Conservation (phyloP, 2,797 vertebrate genomes). For the Eulemur albifrons region DNA sequence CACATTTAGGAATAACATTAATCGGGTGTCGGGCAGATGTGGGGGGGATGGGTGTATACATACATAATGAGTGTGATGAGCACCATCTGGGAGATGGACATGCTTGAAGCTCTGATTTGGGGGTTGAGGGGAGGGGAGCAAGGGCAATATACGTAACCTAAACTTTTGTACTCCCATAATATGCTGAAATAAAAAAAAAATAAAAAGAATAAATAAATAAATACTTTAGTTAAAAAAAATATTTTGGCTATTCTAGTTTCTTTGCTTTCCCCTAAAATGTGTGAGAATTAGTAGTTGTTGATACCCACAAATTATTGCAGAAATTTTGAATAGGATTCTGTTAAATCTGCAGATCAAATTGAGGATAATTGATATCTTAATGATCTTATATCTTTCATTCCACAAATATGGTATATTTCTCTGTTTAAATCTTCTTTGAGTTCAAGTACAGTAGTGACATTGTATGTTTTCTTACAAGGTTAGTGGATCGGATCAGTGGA, state of each 20-base stretch:
- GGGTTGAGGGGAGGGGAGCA: too few species aligned
- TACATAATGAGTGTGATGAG: too few species aligned
- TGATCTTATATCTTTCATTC: neutral
- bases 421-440: neutral
- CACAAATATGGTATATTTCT: neutral
- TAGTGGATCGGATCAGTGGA: neutral
- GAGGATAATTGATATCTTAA: neutral
- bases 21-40: too few species aligned
- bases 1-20: too few species aligned
- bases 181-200: too few species aligned
- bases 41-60: too few species aligned
- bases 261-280: neutral
- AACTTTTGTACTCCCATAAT: too few species aligned
- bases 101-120: too few species aligned
- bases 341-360: neutral
- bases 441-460: neutral
- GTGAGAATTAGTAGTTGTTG: neutral
- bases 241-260: neutral
- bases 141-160: too few species aligned
- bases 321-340: neutral
- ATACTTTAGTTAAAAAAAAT: neutral
- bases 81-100: too few species aligned
- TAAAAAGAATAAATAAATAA: too few species aligned
- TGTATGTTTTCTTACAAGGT: neutral
- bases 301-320: neutral